These are phyloP conservation scores for Drosophila ezoana DNA, from an alignment of 2,888 invertebrate species.

Conservation along the genomic window DNA sequence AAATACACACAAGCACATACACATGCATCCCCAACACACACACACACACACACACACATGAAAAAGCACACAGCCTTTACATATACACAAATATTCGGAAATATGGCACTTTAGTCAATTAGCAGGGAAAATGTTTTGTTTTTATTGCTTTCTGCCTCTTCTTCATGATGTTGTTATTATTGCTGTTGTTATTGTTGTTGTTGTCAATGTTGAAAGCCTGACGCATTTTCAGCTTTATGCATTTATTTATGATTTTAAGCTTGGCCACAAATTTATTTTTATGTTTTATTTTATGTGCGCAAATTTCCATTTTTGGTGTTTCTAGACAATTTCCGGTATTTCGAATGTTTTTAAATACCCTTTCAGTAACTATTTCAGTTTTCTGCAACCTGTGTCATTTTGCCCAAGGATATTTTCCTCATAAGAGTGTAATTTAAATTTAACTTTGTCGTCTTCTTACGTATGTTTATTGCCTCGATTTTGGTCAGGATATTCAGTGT, in stretches of 20 bases:
- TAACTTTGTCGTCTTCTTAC: too few species aligned
- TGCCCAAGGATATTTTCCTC: too few species aligned
- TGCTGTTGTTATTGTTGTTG: conserved; percentile 12
- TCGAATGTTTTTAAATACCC: conserved; percentile 10
- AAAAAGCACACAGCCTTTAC: conserved; percentile 5
- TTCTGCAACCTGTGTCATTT: too few species aligned
- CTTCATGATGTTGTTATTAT: conserved; percentile 3
- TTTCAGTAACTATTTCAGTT: background rate
- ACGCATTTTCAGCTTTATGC: conserved; percentile 51
- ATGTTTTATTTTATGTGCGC: conserved; percentile 38
- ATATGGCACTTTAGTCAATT: conserved; percentile 73
- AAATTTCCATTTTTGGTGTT: conserved; percentile 44
- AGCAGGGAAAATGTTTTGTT: conserved; percentile 64
- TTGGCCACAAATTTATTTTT: conserved; percentile 34
- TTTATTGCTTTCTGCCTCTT: conserved; percentile 33
- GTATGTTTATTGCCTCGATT: too few species aligned
- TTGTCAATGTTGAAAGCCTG: conserved; percentile 30
- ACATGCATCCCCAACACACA: background rate
- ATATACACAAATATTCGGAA: conserved; percentile 25
- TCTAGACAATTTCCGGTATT: conserved; percentile 46
- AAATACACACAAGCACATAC: conserved; percentile 19
- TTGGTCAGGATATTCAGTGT: too few species aligned
- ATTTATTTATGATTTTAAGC: conserved; percentile 68
- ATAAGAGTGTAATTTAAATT: too few species aligned
- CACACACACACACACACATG: background rate